These are phyloP conservation scores for Drosophila chauvacae DNA, from an alignment of 1,140 invertebrate species.

Conservation along the genomic window DNA sequence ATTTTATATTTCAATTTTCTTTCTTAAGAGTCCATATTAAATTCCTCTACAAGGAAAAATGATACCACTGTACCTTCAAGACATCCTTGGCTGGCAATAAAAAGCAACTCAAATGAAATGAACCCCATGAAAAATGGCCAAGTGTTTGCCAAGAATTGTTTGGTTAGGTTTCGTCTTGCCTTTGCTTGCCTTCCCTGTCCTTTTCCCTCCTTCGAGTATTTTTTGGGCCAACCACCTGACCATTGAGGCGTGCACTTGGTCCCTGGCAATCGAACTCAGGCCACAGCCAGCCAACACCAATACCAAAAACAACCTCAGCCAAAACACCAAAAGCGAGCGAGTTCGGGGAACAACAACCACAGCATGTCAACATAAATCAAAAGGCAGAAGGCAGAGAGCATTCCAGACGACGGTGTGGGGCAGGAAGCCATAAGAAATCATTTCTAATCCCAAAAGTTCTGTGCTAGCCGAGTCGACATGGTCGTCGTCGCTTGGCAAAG, in stretches of 20 bases:
- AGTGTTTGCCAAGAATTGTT: slow-evolving; percentile 82
- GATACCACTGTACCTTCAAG: slow-evolving; percentile 33
- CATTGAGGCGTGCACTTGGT: slow-evolving; percentile 75
- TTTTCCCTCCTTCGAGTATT: slow-evolving; percentile 9
- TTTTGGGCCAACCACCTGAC: slow-evolving; percentile 71
- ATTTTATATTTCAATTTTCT: background rate
- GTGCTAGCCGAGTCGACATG: slow-evolving; percentile 43
- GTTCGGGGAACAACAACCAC: slow-evolving; percentile 46
- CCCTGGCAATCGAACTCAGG: slow-evolving; percentile 65
- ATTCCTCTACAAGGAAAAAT: background rate
- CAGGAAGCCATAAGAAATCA: slow-evolving; percentile 75
- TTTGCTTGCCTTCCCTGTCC: background rate
- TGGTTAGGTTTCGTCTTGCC: slow-evolving; percentile 65
- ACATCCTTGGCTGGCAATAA: slow-evolving; percentile 57
- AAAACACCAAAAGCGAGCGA: slow-evolving; percentile 27
- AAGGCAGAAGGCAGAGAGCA: slow-evolving; percentile 64
- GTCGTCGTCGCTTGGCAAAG: slow-evolving; percentile 33
- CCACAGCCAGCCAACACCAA: slow-evolving; percentile 38
- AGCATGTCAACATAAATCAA: slow-evolving; percentile 84
- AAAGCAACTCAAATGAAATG: slow-evolving; percentile 80
- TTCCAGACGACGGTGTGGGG: slow-evolving; percentile 30
- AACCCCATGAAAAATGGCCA: slow-evolving; percentile 79
- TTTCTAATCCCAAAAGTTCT: slow-evolving; percentile 80
- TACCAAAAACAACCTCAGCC: slow-evolving; percentile 27
- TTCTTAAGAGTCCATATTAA: background rate